Evolutionary conservation across 2,888 invertebrate species (phyloP), one percentile per base, ranked within the genome.

Genomic region (Leptopilina drosophilae): DNA sequence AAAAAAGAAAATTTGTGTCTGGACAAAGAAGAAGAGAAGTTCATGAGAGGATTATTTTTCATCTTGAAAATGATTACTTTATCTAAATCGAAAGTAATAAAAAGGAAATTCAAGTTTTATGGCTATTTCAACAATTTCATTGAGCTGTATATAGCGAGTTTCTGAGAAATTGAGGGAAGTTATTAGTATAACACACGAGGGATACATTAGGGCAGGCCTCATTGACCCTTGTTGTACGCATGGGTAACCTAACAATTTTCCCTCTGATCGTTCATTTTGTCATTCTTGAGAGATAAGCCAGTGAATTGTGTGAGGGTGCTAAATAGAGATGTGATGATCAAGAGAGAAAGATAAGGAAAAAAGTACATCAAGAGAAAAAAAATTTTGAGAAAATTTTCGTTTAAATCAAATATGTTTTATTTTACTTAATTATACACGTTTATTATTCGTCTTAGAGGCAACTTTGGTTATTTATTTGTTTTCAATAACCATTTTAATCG

Each of bases 141-240:
- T 73, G 56, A 56, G 49, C 9, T 49, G 49, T 33, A 26, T 20
- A 49, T 12, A 26, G 49, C 15, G 49, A 73, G n/a, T 33, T 56
- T 33, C 33, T n/a, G 26, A 56, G 9, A 33, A 56, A 40, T 5
- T 33, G 73, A 42, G n/a, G 56, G 56, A 73, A 73, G 73, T 33
- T 73, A 73, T 73, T 56, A 73, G 56, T 56, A n/a, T n/a, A 56
- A 73, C 53, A 73, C 73, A 33, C 73, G 5, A 33, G 73, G 56
- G 73, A 56, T 33, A 33, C 73, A 73, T 73, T 73, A 73, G 33
- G 56, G 33, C 26, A 73, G 53, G n/a, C 56, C 53, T 73, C 53
- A 73, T 73, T 56, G 73, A 73, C 56, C 73, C 56, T 5, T 56
- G 8, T 73, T 56, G 33, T 56, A 73, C 56, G 56, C 73, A 73